Evolutionary conservation across 2,113 vertebrate species (phyloP), one percentile per base, ranked within the genome.

Genomic region (Xenus cinereus): DNA sequence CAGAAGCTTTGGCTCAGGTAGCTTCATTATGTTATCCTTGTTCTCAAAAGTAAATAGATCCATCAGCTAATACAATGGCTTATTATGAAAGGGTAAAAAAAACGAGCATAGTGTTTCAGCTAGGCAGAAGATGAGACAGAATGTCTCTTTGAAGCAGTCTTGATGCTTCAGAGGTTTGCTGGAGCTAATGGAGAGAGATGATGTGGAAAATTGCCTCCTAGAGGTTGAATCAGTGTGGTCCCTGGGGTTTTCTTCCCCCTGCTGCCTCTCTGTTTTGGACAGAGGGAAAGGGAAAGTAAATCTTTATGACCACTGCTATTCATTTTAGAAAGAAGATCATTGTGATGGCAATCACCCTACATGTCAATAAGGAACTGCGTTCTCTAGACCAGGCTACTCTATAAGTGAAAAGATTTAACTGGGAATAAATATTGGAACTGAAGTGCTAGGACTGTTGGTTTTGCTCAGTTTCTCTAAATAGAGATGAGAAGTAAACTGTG

Each of bases 81-180:
- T 89, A 59, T 33, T 63, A 43, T 53, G 64, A 87, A 88, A 67
- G 68, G n/a, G 37, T 12, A 69, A 72, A 41, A 86, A 86, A n/a
- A 69, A 59, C 7, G 43, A 46, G 39, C 30, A 26, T 62, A 62
- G n/a, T 89, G 26, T 93, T 90, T 67, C 79, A 75, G 22, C 59
- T 24, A 87, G 12, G 32, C 10, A 30, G 76, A 87, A 77, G 73
- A 88, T 48, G 85, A 92, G 93, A 87, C 84, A 81, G 28, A 57
- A 84, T 43, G 53, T 87, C 84, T 94, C 94, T 94, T 84, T 94
- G 78, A 92, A 94, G 41, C 78, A 96, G 57, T 51, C 71, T 59
- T 81, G 84, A 74, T 96, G 81, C 59, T 90, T 86, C 85, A 81
- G 60, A 91, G 59, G 80, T 54, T 79, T 82, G 20, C 45, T 74